phyloP scores from a whole-genome alignment of 2,113 vertebrate species.

The Tauraco erythrolophus region DNA sequence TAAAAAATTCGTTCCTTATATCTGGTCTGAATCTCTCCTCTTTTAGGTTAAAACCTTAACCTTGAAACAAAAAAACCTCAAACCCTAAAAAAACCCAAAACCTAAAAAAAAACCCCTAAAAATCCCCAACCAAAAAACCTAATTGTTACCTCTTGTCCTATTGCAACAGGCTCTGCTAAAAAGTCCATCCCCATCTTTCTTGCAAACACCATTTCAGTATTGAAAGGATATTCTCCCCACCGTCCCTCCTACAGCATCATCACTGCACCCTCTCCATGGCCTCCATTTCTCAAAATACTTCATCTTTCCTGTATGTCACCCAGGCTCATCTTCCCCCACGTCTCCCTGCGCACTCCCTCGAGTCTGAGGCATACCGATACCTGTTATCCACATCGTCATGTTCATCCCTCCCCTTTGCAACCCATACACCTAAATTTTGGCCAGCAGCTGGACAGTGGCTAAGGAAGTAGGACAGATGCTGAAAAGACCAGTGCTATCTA shows the following conservation, averaged over 20 bases:
- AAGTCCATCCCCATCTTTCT: neutral
- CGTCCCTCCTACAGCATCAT: neutral
- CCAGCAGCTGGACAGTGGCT: neutral
- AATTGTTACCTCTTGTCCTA: neutral
- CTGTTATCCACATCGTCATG: too few species aligned
- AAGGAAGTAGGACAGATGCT: neutral
- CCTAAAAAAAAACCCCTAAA: too few species aligned
- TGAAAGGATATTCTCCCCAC: neutral
- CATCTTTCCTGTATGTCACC: neutral
- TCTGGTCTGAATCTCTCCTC: neutral
- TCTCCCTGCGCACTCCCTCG: neutral
- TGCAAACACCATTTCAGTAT: neutral
- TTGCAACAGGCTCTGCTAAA: neutral
- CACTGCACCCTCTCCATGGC: neutral
- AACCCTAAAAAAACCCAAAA: too few species aligned
- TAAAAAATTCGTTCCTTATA: neutral
- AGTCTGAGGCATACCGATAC: neutral
- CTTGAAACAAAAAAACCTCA: too few species aligned
- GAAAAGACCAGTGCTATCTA: neutral
- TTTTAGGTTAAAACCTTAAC: neutral
- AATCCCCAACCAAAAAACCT: too few species aligned
- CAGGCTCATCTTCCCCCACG: neutral
- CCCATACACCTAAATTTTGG: neutral
- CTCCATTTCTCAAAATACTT: neutral
- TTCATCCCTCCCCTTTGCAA: neutral